A percentile compares a stretch with the other conserved stretches of the same genome.
These are phyloP conservation scores for Polypterus senegalus DNA, from an alignment of 2,113 vertebrate species.

Conservation along the genomic window DNA sequence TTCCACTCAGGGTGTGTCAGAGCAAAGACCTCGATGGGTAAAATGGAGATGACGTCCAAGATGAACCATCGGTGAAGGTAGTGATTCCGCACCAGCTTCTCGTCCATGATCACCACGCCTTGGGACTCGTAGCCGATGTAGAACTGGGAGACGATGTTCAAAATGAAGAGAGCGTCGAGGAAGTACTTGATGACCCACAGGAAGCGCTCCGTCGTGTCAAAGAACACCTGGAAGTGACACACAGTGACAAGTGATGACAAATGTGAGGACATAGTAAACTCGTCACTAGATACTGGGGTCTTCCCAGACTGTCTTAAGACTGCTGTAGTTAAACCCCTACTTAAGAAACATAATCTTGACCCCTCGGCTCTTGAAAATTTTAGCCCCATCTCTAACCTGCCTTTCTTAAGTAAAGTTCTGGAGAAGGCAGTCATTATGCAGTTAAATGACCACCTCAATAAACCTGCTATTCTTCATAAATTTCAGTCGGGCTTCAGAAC, in stretches of 20 bases:
- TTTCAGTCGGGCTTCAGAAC: too few relatives aligned
- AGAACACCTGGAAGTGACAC: conserved; percentile 14
- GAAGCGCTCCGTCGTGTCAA: conserved; percentile 1
- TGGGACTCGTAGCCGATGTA: conserved; percentile 16
- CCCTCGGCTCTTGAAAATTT: not conserved
- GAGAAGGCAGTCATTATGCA: too few relatives aligned
- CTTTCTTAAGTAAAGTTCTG: too few relatives aligned
- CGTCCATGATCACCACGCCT: conserved; percentile 15
- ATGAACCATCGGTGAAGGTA: conserved; percentile 19
- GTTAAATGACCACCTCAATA: too few relatives aligned
- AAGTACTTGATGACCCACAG: conserved; percentile 7
- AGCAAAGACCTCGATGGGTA: conserved; percentile 14
- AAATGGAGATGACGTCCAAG: conserved; percentile 13
- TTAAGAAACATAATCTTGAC: not conserved
- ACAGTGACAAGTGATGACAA: too few relatives aligned
- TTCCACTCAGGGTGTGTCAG: not conserved
- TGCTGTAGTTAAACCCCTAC: not conserved
- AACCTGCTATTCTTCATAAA: too few relatives aligned
- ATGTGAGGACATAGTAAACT: not conserved
- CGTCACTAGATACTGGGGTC: not conserved
- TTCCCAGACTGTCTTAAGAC: not conserved
- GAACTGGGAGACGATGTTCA: conserved; percentile 20
- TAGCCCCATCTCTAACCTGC: not conserved
- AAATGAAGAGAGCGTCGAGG: conserved; percentile 11
- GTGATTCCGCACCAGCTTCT: conserved; percentile 1